These are phyloP conservation scores for Paramuricea clavata DNA, from an alignment of 92 coral and sea anemone species.

Conservation along the genomic window DNA sequence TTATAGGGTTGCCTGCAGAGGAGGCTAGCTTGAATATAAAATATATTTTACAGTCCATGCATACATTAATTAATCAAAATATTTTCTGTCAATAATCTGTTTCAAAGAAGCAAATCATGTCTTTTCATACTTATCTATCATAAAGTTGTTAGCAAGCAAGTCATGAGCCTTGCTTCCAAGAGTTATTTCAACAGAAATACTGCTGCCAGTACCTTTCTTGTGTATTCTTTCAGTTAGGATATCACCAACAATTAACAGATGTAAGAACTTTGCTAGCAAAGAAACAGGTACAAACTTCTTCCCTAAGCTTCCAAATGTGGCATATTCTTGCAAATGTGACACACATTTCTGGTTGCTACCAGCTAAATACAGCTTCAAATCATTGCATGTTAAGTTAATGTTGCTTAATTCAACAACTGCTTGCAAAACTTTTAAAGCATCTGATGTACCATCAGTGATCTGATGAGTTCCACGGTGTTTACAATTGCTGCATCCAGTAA, in stretches of 20 bases:
- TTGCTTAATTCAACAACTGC: slow-evolving; percentile 48
- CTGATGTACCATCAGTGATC: slow-evolving; percentile 64
- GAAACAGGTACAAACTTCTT: slow-evolving; percentile 51
- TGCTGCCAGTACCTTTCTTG: neutral
- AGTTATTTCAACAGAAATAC: slow-evolving; percentile 28
- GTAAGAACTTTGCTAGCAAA: slow-evolving; percentile 52
- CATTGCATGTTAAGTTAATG: slow-evolving; percentile 34
- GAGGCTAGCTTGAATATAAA: neutral
- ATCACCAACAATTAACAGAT: slow-evolving; percentile 37
- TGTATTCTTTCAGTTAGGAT: neutral
- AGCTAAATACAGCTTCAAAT: slow-evolving; percentile 39
- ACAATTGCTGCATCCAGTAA: slow-evolving; percentile 54
- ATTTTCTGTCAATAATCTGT: no score
- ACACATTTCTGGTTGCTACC: slow-evolving; percentile 57
- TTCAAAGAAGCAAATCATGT: neutral
- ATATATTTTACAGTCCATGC: neutral
- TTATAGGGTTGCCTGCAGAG: no score
- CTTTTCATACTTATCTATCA: neutral
- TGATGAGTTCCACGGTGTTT: slow-evolving; percentile 33
- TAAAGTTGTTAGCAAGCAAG: neutral
- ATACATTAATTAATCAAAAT: neutral
- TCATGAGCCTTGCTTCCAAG: slow-evolving; percentile 59
- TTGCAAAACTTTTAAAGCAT: slow-evolving; percentile 64
- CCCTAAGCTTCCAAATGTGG: slow-evolving; percentile 44
- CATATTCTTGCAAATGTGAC: slow-evolving; percentile 18